Conservation (phyloP, 2,888 invertebrate species). For the Lasioglossum malachurum region DNA sequence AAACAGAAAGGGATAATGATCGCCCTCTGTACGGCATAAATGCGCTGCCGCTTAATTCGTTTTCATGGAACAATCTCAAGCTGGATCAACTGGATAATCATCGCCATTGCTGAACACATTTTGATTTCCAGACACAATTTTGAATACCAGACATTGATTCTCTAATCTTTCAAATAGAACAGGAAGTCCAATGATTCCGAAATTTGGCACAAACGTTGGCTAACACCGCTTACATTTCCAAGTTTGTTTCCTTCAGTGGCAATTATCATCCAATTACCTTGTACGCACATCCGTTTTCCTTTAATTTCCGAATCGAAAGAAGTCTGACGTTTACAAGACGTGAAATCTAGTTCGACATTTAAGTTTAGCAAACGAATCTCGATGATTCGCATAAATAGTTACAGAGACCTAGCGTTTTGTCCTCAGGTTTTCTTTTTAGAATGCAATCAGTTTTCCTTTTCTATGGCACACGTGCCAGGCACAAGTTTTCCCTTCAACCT, state of each 20-base stretch:
- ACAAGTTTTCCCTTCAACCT: slow-evolving; percentile 36
- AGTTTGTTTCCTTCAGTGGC: slow-evolving; percentile 1
- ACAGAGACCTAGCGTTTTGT: slow-evolving; percentile 32
- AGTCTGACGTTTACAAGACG: slow-evolving; percentile 1
- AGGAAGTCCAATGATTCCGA: slow-evolving; percentile 40
- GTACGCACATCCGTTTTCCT: not conserved
- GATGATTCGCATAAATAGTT: slow-evolving; percentile 18
- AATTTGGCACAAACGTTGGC: slow-evolving; percentile 69
- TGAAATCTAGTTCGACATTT: slow-evolving; percentile 38
- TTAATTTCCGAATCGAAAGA: slow-evolving; percentile 4
- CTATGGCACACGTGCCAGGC: slow-evolving; percentile 57
- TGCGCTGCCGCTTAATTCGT: slow-evolving; percentile 48
- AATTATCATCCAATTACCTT: slow-evolving; percentile 25
- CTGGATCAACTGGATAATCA: slow-evolving; percentile 9
- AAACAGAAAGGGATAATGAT: slow-evolving; percentile 64
- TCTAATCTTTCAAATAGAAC: not conserved
- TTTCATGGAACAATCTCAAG: slow-evolving; percentile 26
- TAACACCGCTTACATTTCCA: not conserved
- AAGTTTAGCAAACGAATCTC: slow-evolving; percentile 29
- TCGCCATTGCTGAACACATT: not conserved
- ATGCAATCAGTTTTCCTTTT: slow-evolving; percentile 51
- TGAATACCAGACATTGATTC: slow-evolving; percentile 2
- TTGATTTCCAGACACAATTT: not conserved
- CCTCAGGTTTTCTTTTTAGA: slow-evolving; percentile 19
- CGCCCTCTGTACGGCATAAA: slow-evolving; percentile 53